A percentile compares a stretch with the other conserved stretches of the same genome.
Conservation (phyloP, 2,797 vertebrate species). For the Xerus rutilus region DNA sequence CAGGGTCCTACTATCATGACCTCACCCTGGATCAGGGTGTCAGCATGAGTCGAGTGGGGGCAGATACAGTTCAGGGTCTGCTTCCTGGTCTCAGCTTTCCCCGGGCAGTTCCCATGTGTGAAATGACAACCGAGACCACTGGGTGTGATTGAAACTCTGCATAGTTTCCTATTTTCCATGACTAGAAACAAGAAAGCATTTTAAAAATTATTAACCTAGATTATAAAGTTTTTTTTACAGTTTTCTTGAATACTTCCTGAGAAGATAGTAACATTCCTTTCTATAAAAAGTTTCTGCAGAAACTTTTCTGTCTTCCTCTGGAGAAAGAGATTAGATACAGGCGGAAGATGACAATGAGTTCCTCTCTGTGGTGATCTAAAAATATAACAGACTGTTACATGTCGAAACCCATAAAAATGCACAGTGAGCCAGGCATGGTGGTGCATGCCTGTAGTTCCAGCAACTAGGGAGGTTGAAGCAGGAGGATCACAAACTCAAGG, state of each 20-base stretch:
- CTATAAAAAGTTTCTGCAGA: not conserved
- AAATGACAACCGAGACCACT: not conserved
- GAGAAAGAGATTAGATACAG: constrained; percentile 40
- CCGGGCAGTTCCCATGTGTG: not conserved
- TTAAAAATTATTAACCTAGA: not conserved
- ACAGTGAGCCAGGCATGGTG: not conserved
- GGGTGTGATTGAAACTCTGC: not conserved
- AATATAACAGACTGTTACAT: constrained; percentile 24
- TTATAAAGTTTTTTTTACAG: not conserved
- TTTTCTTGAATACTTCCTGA: not conserved
- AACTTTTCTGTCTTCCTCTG: not conserved
- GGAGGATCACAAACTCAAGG: too few species aligned
- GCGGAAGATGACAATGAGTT: constrained; percentile 30
- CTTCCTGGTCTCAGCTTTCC: not conserved
- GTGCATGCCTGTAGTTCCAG: too few species aligned
- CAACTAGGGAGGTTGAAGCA: too few species aligned
- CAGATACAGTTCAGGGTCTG: not conserved
- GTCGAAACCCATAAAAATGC: constrained; percentile 50
- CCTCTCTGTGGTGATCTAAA: constrained; percentile 57
- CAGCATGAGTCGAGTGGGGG: not conserved
- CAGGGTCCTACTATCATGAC: not conserved
- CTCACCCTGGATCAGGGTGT: not conserved
- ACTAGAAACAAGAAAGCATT: not conserved
- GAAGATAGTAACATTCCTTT: not conserved
- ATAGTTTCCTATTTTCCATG: not conserved